These are phyloP conservation scores for Amphiprion percula DNA, from an alignment of 2,113 vertebrate species.

Conservation along the genomic window DNA sequence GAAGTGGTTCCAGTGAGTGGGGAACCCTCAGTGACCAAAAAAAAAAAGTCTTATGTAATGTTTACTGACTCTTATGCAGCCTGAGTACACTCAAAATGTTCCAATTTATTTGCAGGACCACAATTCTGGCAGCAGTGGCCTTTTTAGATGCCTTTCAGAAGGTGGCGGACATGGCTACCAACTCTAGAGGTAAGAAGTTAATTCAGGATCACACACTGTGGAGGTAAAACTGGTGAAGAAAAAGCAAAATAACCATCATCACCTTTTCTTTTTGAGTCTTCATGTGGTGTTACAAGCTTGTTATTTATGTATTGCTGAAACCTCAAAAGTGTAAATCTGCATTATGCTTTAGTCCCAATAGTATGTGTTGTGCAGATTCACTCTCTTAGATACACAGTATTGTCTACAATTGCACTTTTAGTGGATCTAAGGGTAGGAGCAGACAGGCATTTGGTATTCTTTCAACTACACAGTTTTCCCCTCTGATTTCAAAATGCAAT, in stretches of 20 bases:
- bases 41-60: constrained; percentile 13
- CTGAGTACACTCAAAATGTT: constrained; percentile 18
- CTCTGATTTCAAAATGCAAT: background rate
- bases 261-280: background rate
- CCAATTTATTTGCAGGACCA: constrained; percentile 87
- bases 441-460: background rate
- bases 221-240: accelerated
- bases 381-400: background rate
- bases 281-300: background rate
- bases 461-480: background rate
- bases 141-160: constrained; percentile 99
- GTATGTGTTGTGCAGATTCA: background rate
- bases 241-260: background rate
- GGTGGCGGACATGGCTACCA: constrained; percentile 99
- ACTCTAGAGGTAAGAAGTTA: constrained; percentile 91
- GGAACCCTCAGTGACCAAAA: background rate
- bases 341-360: background rate
- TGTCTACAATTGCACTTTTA: background rate
- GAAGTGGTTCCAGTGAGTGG: constrained; percentile 29
- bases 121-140: constrained; percentile 94
- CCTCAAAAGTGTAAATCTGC: background rate
- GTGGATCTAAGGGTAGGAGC: background rate
- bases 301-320: background rate
- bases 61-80: constrained; percentile 17
- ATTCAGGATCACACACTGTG: background rate